Evolutionary conservation across 2,797 vertebrate species (phyloP), one percentile per base, ranked within the genome.

Genomic region (Xerus rutilus): DNA sequence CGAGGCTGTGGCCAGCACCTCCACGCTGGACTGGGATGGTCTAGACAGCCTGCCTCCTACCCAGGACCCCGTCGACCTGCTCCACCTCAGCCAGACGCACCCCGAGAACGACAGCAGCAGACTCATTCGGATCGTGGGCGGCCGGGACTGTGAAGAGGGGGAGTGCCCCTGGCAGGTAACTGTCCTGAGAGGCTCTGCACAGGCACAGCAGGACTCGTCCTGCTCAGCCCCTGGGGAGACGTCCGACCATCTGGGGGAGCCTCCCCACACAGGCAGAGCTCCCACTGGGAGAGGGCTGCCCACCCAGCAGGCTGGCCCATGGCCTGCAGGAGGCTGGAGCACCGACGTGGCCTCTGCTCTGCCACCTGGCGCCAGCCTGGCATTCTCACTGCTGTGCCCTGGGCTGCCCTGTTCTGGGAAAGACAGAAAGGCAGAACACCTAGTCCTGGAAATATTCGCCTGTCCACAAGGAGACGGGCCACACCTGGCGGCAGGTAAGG

Each of bases 91-190:
- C 3, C 0, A 84, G 11, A 95, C 77, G 0, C 0, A 86, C 1
- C 11, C 28, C 0, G 0, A 64, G 0, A 28, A 1, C 0, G 0
- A 54, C 0, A 59, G 0, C 0, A 23, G 0, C 0, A 0, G 4
- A 3, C 0, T 93, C 0, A 0, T 1, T 0, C 99, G 99, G 30
- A 99, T 99, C 1, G 99, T 99, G 28, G 98, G 98, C 1, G 99
- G 99, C 49, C 92, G 97, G 49, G 93, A 99, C 0, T 99, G 99
- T 93, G 79, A 1, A 7, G 97, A 96, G 0, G 99, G 99, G 0
- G 98, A 99, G 39, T 99, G 99, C 67, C 99, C 99, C 0, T 99
- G 99, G 99, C 99, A 99, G 99, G 99, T 99, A 98, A 97, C 17
- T 7, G 45, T 7, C 25, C 59, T 23, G 52, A 32, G 12, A 11